Conservation (phyloP, 2,888 invertebrate species). For the Tortricodes alternella region DNA sequence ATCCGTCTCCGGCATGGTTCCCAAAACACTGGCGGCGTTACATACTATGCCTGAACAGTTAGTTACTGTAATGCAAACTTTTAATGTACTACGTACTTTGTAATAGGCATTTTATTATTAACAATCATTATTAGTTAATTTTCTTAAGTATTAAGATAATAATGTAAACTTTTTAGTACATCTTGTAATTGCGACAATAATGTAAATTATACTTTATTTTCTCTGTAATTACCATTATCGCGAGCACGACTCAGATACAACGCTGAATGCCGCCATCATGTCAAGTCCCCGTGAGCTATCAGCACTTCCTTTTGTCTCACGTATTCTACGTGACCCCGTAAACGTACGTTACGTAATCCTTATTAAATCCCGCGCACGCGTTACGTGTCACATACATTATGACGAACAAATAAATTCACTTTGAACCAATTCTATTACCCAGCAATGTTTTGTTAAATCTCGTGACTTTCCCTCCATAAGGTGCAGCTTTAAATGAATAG, state of each 20-base stretch:
- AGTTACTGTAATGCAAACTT: too few species aligned
- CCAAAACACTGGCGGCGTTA: too few species aligned
- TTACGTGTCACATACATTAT: constrained; percentile 16
- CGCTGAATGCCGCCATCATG: background rate
- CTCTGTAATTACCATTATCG: background rate
- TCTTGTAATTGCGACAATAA: too few species aligned
- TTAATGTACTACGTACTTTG: too few species aligned
- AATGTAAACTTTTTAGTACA: too few species aligned
- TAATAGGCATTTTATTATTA: too few species aligned
- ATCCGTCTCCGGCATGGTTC: too few species aligned
- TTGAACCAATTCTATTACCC: background rate
- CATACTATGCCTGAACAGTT: too few species aligned
- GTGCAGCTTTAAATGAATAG: background rate
- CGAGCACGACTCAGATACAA: background rate
- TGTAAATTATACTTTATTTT: too few species aligned
- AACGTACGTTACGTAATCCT: constrained; percentile 14
- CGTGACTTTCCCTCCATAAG: too few species aligned
- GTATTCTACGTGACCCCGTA: constrained; percentile 7
- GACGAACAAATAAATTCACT: constrained; percentile 24
- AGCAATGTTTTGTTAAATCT: background rate
- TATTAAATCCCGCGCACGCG: constrained; percentile 23
- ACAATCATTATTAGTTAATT: too few species aligned
- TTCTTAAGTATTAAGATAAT: too few species aligned
- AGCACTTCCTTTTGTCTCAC: constrained; percentile 9
- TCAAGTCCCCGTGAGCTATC: constrained; percentile 6